A percentile compares a stretch with the other conserved stretches of the same genome.
Evolutionary conservation across 1,140 invertebrate genomes (phyloP).

Genomic region (Heliconius hewitsoni): DNA sequence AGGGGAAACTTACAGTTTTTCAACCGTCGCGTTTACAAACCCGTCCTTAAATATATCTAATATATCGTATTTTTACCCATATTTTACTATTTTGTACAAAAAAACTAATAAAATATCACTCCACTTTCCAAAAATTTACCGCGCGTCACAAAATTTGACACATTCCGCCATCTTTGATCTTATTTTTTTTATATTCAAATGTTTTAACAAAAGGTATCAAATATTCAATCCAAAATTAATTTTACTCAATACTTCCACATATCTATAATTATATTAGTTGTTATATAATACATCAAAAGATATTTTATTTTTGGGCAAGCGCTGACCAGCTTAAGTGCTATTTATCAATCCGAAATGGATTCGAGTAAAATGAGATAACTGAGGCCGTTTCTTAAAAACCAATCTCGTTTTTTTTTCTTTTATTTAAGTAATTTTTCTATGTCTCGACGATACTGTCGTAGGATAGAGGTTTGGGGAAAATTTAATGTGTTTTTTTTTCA

Average conservation of each 20-base stretch:
- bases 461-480: background rate
- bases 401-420: constrained; percentile 26
- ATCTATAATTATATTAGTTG: constrained; percentile 41
- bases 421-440: constrained; percentile 21
- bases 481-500: background rate
- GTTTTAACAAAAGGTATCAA: background rate
- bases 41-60: too few relatives aligned
- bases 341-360: constrained; percentile 61
- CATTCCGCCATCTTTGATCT: background rate
- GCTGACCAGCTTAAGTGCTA: constrained; percentile 65
- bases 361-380: constrained; percentile 40
- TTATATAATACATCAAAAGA: constrained; percentile 67
- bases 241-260: background rate
- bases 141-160: background rate
- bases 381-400: constrained; percentile 26
- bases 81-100: too few relatives aligned
- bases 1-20: too few relatives aligned
- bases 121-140: background rate
- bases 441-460: constrained; percentile 3
- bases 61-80: too few relatives aligned
- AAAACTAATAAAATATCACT: background rate
- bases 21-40: background rate
- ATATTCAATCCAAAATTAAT: background rate
- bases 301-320: constrained; percentile 68
- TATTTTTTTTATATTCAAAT: background rate